Conservation (phyloP, 2,888 invertebrate species). For the Morpho deidamia region DNA sequence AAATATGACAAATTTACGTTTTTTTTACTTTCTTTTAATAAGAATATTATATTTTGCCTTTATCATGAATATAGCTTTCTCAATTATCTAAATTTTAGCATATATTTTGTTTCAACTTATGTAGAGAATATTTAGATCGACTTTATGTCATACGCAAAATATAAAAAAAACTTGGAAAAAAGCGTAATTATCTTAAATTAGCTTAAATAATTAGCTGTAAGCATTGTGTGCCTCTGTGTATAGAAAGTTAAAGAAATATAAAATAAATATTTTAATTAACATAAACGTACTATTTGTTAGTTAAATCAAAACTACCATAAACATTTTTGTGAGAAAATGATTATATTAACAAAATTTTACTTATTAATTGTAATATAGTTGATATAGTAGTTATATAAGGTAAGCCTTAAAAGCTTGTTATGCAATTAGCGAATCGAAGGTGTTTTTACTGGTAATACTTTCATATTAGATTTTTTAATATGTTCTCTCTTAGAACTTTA, state of each 20-base stretch:
- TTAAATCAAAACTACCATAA: slow-evolving; percentile 9
- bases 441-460: no score
- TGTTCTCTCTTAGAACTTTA: no score
- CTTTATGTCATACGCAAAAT: no score
- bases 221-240: slow-evolving; percentile 75
- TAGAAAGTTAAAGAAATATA: slow-evolving; percentile 51
- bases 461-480: no score
- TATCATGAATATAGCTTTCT: no score
- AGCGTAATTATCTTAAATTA: background rate
- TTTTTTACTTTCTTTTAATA: no score
- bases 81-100: no score
- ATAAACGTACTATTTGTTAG: slow-evolving; percentile 21
- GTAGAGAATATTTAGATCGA: no score
- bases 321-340: slow-evolving; percentile 3
- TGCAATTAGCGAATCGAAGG: background rate
- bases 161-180: background rate
- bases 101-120: no score
- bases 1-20: no score
- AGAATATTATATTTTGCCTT: no score
- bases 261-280: slow-evolving; percentile 35
- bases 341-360: slow-evolving; percentile 11
- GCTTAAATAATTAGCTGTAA: slow-evolving; percentile 35
- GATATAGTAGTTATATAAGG: slow-evolving; percentile 53
- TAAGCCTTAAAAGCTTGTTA: slow-evolving; percentile 33
- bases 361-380: slow-evolving; percentile 23